Evolutionary conservation across 1,140 invertebrate species (phyloP).

Genomic region (Lysiphlebus fabarum): DNA sequence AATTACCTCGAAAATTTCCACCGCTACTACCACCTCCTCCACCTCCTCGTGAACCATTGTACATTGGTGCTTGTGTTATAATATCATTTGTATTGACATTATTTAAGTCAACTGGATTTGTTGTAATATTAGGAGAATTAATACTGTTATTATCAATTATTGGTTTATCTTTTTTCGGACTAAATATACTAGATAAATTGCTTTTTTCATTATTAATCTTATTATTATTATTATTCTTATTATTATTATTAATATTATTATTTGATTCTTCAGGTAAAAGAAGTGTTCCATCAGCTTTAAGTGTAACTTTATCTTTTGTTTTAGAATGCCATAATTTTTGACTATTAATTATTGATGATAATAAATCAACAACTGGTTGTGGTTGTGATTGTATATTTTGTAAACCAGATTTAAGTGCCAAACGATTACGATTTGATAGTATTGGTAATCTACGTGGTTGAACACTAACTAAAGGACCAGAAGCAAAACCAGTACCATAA

Average conservation of each 20-base stretch:
- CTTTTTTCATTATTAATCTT: slow-evolving; percentile 29
- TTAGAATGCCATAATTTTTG: slow-evolving; percentile 73
- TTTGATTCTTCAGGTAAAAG: slow-evolving; percentile 42
- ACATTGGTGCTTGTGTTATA: slow-evolving; percentile 60
- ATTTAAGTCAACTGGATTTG: slow-evolving; percentile 35
- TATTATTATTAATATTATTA: slow-evolving; percentile 45
- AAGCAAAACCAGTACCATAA: slow-evolving; percentile 13
- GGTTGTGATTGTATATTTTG: not conserved
- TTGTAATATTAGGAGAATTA: not conserved
- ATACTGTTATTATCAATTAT: slow-evolving; percentile 2
- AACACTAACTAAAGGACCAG: slow-evolving; percentile 32
- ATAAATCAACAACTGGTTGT: slow-evolving; percentile 55
- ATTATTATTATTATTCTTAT: slow-evolving; percentile 39
- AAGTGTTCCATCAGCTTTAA: slow-evolving; percentile 62
- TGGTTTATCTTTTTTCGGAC: slow-evolving; percentile 11
- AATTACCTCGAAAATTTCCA: slow-evolving; percentile 44
- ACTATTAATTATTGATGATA: slow-evolving; percentile 71
- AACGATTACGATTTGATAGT: slow-evolving; percentile 37
- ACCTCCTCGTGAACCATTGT: slow-evolving; percentile 44
- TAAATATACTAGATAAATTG: too few species aligned
- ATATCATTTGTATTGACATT: slow-evolving; percentile 44
- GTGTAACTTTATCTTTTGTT: slow-evolving; percentile 55
- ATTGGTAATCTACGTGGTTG: slow-evolving; percentile 39
- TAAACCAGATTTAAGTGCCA: slow-evolving; percentile 49
- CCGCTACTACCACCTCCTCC: slow-evolving; percentile 37